Base-by-base conservation (phyloP, 30 jellyfish, hydroid and myxozoan species). In the Hydractinia symbiolongicarpus region DNA sequence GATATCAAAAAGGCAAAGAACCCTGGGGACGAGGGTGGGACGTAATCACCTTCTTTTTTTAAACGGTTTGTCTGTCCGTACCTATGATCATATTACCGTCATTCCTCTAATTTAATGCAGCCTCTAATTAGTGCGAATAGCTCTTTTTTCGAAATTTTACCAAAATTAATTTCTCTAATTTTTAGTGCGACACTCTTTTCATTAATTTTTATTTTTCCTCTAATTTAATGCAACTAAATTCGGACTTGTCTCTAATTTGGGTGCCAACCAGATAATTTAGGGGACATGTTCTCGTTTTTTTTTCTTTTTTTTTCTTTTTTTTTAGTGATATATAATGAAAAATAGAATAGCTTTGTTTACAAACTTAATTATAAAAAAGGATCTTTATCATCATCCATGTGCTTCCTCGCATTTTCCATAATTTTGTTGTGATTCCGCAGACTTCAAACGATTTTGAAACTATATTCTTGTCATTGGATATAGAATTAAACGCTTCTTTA, bases 381-480 rank as follows among this genome's bases (percentile, higher is more conserved):
- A 64, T 64, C 5, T 64, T 64, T 1, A 64, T 64, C 74, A 64
- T 64, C 74, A 1, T 64, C 16, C 74, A 64, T 64, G 19, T 64
- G 74, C 74, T 64, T 64, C 52, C 4, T 64, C 5, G 8, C 74
- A 64, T 64, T 64, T 64, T 64, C 4, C 74, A 64, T 64, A 64
- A 64, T 5, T 0, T 64, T 1, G 74, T 4, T 6, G 40, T 64
- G 16, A 6, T 64, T 64, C 7, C 74, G 74, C 74, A 64, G 74
- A 64, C 74, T 64, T 64, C 74, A 64, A 64, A 64, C 74, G 16
- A 64, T 64, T 64, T 64, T 64, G 74, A 64, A 64, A 51, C 74
- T 5, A 64, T 64, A 44, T 64, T 64, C 17, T 62, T 62, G 73
- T 62, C 73, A 62, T 62, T 62, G 50, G 73, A 62, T 62, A 62